These are phyloP conservation scores for Echiichthys vipera DNA, from an alignment of 2,797 vertebrate genomes.

Conservation along the genomic window DNA sequence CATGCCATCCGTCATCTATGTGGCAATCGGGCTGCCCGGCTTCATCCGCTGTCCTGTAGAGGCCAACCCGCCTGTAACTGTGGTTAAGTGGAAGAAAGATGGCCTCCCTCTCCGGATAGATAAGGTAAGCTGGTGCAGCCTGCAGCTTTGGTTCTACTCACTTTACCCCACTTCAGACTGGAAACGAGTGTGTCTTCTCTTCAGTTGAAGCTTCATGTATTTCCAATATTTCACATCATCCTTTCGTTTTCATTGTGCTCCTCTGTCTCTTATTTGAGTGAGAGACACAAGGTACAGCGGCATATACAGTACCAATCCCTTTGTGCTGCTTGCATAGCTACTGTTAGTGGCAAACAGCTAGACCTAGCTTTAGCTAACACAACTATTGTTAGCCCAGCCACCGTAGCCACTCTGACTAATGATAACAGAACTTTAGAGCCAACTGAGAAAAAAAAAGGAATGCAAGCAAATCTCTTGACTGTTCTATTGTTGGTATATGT, in stretches of 20 bases:
- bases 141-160: constrained; percentile 4
- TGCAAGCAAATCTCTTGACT: too few relatives aligned
- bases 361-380: too few relatives aligned
- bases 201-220: background rate
- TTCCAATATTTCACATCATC: background rate
- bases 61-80: constrained; percentile 92
- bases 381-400: too few relatives aligned
- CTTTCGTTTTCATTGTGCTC: background rate
- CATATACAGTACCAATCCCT: too few relatives aligned
- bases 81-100: constrained; percentile 99
- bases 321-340: too few relatives aligned
- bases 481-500: too few relatives aligned
- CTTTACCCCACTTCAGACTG: constrained; percentile 4
- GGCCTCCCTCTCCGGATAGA: constrained; percentile 92
- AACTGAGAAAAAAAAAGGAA: too few relatives aligned
- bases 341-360: too few relatives aligned
- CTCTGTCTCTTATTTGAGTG: background rate
- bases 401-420: too few relatives aligned
- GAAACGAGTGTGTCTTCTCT: background rate
- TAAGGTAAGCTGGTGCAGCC: constrained; percentile 73
- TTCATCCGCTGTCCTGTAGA: constrained; percentile 98
- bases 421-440: too few relatives aligned
- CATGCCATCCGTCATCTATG: constrained; percentile 96
- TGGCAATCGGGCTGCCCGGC: constrained; percentile 95
- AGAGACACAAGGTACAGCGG: too few relatives aligned